phyloP scores from a whole-genome alignment of 2,888 invertebrate species.

The Seira sanloemensis region DNA sequence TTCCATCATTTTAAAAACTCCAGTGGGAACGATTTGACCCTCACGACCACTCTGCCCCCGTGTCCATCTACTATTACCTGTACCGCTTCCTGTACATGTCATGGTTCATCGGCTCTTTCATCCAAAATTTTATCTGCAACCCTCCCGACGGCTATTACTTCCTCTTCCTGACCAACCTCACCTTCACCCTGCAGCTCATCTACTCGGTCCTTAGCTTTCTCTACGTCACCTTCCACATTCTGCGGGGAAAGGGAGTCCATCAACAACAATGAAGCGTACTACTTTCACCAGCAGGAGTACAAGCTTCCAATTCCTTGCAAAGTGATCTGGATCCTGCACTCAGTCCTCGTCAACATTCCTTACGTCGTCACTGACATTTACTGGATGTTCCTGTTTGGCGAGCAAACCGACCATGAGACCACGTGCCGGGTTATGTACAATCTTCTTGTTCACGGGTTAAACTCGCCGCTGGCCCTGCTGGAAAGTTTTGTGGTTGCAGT shows the following conservation, averaged over 20 bases:
- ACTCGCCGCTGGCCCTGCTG: constrained; percentile 56
- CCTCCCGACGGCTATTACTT: constrained; percentile 36
- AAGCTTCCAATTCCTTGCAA: constrained; percentile 43
- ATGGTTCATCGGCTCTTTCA: constrained; percentile 32
- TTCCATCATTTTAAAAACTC: too few species aligned
- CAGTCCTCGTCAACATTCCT: constrained; percentile 55
- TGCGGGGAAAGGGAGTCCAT: not conserved
- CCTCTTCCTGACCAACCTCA: constrained; percentile 63
- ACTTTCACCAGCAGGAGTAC: not conserved
- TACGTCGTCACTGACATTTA: constrained; percentile 58
- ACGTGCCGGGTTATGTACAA: constrained; percentile 43
- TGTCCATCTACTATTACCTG: constrained; percentile 11
- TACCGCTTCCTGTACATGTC: constrained; percentile 26
- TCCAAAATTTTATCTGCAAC: constrained; percentile 5
- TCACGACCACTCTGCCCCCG: constrained; percentile 25
- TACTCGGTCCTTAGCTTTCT: constrained; percentile 56
- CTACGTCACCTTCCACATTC: constrained; percentile 25
- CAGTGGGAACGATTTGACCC: constrained; percentile 68
- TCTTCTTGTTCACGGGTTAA: constrained; percentile 57
- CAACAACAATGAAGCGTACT: not conserved
- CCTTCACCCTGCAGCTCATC: constrained; percentile 53
- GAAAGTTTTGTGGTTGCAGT: constrained; percentile 63
- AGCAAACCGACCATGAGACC: not conserved
- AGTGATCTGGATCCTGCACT: constrained; percentile 61
- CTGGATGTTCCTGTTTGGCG: constrained; percentile 45